These are phyloP conservation scores for Peromyscus attwateri DNA, from an alignment of 2,797 vertebrate genomes.

Conservation along the genomic window DNA sequence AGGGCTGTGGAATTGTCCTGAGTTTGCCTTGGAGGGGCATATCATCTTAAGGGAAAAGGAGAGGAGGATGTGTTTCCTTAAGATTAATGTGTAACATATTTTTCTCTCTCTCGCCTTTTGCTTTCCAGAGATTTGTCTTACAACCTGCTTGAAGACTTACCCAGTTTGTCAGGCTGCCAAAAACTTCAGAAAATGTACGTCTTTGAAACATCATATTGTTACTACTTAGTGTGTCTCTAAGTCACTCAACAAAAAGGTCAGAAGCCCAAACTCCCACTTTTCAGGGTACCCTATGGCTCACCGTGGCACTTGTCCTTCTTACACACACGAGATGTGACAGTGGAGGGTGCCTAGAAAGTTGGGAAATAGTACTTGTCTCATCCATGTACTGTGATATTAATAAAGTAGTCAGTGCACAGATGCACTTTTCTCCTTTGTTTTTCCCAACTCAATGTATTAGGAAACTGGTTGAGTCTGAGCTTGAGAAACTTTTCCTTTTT, in stretches of 20 bases:
- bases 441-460: neutral
- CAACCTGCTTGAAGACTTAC: slow-evolving; percentile 93
- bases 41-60: slow-evolving; percentile 49
- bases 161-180: slow-evolving; percentile 93
- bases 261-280: slow-evolving; percentile 54
- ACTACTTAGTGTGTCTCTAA: slow-evolving; percentile 11
- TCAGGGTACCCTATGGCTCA: neutral
- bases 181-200: slow-evolving; percentile 96
- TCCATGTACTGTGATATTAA: neutral
- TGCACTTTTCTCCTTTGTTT: neutral
- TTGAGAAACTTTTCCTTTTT: neutral
- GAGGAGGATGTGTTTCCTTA: slow-evolving; percentile 71
- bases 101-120: slow-evolving; percentile 71
- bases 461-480: neutral
- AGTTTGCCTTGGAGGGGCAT: slow-evolving; percentile 50
- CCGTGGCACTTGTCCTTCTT: slow-evolving; percentile 15
- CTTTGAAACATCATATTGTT: neutral
- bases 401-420: neutral
- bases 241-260: slow-evolving; percentile 1
- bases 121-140: slow-evolving; percentile 95
- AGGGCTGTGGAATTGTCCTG: slow-evolving; percentile 41
- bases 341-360: neutral
- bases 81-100: slow-evolving; percentile 69
- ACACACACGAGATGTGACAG: neutral
- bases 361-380: slow-evolving; percentile 38